Evolutionary conservation across 2,888 invertebrate genomes (phyloP), one percentile per base, ranked within the genome.

Genomic region (Eumerus sabulonum): DNA sequence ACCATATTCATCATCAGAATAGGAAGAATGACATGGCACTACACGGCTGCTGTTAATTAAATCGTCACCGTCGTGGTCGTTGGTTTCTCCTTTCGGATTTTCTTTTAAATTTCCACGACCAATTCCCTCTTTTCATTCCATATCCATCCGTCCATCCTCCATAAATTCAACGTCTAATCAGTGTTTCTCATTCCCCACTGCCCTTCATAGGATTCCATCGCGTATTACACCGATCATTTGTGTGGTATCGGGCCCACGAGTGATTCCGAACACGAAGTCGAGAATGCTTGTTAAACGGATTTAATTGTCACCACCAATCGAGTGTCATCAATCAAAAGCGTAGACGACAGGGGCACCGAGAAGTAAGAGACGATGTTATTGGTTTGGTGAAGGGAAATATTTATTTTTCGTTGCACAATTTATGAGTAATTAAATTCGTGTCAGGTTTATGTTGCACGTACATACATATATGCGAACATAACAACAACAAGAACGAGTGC

Each of bases 281-380:
- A 63, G 72, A 77, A 77, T 68, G 77, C 73, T 77, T 77, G 77
- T 77, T 73, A 77, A 77, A 73, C 72, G 77, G 67, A 77, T 77
- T 77, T 77, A 77, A 77, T 77, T 77, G 77, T 77, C 77, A 73
- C 77, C 73, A 77, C 73, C 67, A 77, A 77, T 77, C 77, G 77
- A 77, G 77, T 68, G 73, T 62, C 77, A 77, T 77, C 77, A 67
- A 73, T 77, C 73, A 77, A 72, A 67, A n/a, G 50, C 16, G 51
- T n/a, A 14, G 45, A 11, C 13, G 14, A 9, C 36, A 62, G 42
- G 27, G 16, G 42, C 42, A 44, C 18, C 12, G 19, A 57, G 1
- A n/a, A n/a, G n/a, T n/a, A n/a, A n/a, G n/a, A n/a, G n/a, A n/a
- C n/a, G n/a, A n/a, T n/a, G n/a, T n/a, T n/a, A n/a, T n/a, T n/a